A percentile compares a stretch with the other conserved stretches of the same genome.
These are phyloP conservation scores for Agrochola lota DNA, from an alignment of 2,888 invertebrate genomes.

Conservation along the genomic window DNA sequence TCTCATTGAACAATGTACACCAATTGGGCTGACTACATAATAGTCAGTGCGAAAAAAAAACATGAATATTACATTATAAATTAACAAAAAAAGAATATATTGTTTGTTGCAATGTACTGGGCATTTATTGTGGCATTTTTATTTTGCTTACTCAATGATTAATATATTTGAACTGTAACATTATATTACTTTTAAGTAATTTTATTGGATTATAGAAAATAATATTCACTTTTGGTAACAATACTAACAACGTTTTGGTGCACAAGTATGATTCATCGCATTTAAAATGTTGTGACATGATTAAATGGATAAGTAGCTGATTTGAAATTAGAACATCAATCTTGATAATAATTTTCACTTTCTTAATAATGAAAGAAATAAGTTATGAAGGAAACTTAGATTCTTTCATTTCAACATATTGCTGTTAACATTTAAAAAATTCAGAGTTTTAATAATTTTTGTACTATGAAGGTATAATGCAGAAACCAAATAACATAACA, in stretches of 20 bases:
- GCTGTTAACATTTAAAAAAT: background rate
- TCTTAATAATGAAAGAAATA: background rate
- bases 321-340: slow-evolving; percentile 38
- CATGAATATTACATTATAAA: background rate
- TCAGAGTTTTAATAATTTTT: background rate
- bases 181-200: background rate
- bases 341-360: background rate
- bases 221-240: background rate
- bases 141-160: slow-evolving; percentile 2
- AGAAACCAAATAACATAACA: background rate
- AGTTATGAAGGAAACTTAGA: background rate
- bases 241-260: background rate
- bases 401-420: background rate
- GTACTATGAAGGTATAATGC: background rate
- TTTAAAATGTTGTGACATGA: slow-evolving; percentile 20
- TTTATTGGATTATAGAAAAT: background rate
- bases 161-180: background rate
- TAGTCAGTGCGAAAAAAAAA: slow-evolving; percentile 5
- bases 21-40: slow-evolving; percentile 15
- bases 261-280: slow-evolving; percentile 40
- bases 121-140: background rate
- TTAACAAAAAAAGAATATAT: background rate
- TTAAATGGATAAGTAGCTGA: background rate
- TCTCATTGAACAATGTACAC: slow-evolving; percentile 6
- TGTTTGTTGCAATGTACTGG: slow-evolving; percentile 15